These are phyloP conservation scores for Tiliacea citrago DNA, from an alignment of 2,888 invertebrate species.

Conservation along the genomic window DNA sequence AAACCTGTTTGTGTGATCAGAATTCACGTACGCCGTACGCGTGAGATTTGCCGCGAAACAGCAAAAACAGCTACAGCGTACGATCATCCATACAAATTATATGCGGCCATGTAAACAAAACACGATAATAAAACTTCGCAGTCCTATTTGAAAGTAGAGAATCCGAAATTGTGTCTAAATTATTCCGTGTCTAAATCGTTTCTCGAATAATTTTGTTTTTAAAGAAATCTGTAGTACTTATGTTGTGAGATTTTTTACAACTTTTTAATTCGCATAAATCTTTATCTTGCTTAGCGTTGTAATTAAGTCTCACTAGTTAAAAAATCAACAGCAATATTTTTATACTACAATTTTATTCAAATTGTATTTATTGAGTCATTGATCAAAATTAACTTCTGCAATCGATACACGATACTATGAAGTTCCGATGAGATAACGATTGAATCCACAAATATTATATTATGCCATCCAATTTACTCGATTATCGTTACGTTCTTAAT, in stretches of 20 bases:
- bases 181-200: slow-evolving; percentile 30
- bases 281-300: slow-evolving; percentile 19
- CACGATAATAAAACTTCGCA: slow-evolving; percentile 12
- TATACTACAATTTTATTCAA: neutral
- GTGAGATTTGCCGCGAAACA: slow-evolving; percentile 54
- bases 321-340: slow-evolving; percentile 13
- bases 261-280: slow-evolving; percentile 1
- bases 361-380: slow-evolving; percentile 22
- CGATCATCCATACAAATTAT: slow-evolving; percentile 49
- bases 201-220: slow-evolving; percentile 36
- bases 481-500: slow-evolving; percentile 53
- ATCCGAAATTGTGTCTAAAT: slow-evolving; percentile 32
- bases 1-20: slow-evolving; percentile 61
- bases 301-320: slow-evolving; percentile 34
- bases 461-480: slow-evolving; percentile 40
- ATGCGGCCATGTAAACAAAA: slow-evolving; percentile 43
- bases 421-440: slow-evolving; percentile 46
- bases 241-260: neutral
- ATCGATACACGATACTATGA: slow-evolving; percentile 17
- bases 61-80: slow-evolving; percentile 37
- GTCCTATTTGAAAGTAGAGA: slow-evolving; percentile 50
- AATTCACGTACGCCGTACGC: slow-evolving; percentile 48
- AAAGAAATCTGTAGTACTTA: slow-evolving; percentile 28
- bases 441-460: slow-evolving; percentile 37
- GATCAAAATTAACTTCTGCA: slow-evolving; percentile 18